phyloP scores from a whole-genome alignment of 2,113 vertebrate species.

The Oxyruncus cristatus region DNA sequence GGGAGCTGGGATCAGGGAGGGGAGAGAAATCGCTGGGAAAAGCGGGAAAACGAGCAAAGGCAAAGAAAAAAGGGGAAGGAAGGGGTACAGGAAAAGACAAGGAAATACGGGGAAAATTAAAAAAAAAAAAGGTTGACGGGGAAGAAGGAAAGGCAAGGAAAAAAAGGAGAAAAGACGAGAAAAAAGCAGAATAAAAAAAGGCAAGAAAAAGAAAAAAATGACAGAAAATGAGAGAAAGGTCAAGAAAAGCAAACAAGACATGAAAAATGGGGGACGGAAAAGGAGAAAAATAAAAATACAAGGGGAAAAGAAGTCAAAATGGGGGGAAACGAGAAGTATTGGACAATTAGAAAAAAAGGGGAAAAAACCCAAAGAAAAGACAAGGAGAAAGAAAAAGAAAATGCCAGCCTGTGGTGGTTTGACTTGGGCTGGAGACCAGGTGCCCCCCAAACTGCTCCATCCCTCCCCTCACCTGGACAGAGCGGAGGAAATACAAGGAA shows the following conservation, averaged over 20 bases:
- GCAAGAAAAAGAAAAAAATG: not conserved
- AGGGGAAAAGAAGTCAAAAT: not conserved
- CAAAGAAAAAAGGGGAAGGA: too few relatives aligned
- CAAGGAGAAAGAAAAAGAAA: not conserved
- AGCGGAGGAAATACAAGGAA: not conserved
- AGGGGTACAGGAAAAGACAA: not conserved
- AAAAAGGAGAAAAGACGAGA: too few relatives aligned
- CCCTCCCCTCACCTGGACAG: not conserved
- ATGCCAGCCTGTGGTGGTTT: not conserved
- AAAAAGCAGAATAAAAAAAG: not conserved
- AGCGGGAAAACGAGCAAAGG: not conserved
- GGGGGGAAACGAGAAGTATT: too few relatives aligned
- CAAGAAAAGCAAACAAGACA: not conserved
- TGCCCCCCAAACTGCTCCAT: not conserved
- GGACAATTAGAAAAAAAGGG: too few relatives aligned
- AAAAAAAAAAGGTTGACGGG: too few relatives aligned
- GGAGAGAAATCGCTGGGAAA: not conserved
- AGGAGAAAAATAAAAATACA: not conserved
- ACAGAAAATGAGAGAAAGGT: not conserved
- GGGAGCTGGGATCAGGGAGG: not conserved
- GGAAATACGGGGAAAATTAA: not conserved
- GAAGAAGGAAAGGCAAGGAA: not conserved
- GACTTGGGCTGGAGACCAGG: not conserved
- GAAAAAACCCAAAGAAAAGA: not conserved
- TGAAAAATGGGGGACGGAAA: not conserved